Evolutionary conservation across 2,113 vertebrate genomes (phyloP).

Genomic region (Indri indri): DNA sequence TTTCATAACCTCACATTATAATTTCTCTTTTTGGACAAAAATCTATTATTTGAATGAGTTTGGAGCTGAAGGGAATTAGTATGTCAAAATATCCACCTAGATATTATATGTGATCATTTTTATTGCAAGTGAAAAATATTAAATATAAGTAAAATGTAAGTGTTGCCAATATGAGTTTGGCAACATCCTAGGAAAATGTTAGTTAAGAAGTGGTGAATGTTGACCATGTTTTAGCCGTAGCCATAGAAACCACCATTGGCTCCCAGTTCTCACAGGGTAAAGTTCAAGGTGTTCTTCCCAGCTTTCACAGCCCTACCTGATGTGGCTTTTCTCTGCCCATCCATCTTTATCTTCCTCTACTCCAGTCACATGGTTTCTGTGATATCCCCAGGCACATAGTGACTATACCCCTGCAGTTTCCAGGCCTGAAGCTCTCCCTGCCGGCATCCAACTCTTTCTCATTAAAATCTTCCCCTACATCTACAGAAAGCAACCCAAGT

Average conservation of each 20-base stretch:
- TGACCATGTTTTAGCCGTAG: conserved; percentile 48
- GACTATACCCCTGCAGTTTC: not conserved
- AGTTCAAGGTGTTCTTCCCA: not conserved
- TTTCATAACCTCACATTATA: conserved; percentile 77
- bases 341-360: not conserved
- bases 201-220: conserved; percentile 60
- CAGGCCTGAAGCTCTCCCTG: not conserved
- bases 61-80: conserved; percentile 60
- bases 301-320: not conserved
- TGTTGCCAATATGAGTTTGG: conserved; percentile 62
- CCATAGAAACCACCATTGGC: not conserved
- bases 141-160: conserved; percentile 70
- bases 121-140: conserved; percentile 74
- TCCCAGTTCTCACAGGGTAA: conserved; percentile 7
- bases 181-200: conserved; percentile 44
- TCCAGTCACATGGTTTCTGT: not conserved
- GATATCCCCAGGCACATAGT: too few relatives aligned
- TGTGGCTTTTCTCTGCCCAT: not conserved
- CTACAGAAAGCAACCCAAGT: not conserved
- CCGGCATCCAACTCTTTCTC: not conserved
- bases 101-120: conserved; percentile 67
- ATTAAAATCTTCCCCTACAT: not conserved
- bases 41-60: conserved; percentile 68
- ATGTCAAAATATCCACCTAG: conserved; percentile 69
- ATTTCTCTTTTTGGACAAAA: conserved; percentile 74